phyloP scores from a whole-genome alignment of 2,113 vertebrate species.

The Ornithorhynchus anatinus region DNA sequence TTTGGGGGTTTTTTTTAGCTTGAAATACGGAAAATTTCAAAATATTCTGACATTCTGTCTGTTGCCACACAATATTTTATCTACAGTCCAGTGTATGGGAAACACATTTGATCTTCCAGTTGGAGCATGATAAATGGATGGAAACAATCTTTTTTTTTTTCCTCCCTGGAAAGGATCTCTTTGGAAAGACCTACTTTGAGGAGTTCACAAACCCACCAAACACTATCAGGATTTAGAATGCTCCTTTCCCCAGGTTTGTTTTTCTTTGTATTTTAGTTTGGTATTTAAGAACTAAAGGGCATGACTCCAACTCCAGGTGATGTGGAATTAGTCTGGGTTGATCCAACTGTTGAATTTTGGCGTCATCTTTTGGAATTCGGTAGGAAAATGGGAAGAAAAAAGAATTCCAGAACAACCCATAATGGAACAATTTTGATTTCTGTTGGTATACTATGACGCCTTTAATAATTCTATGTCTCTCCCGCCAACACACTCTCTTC shows the following conservation, averaged over 20 bases:
- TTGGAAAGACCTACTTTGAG: not conserved
- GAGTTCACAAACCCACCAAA: slow-evolving; percentile 63
- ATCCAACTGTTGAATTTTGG: slow-evolving; percentile 34
- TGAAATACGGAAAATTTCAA: not conserved
- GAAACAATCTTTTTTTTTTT: slow-evolving; percentile 25
- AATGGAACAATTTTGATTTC: slow-evolving; percentile 52
- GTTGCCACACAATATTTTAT: slow-evolving; percentile 19
- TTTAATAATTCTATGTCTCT: slow-evolving; percentile 16
- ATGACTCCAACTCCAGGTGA: not conserved
- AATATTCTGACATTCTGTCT: slow-evolving; percentile 33
- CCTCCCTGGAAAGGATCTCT: slow-evolving; percentile 32
- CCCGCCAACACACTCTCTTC: too few species aligned
- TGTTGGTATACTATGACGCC: slow-evolving; percentile 23
- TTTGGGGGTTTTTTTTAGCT: not conserved
- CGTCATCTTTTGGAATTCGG: not conserved
- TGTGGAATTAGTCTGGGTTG: slow-evolving; percentile 47
- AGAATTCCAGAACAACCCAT: slow-evolving; percentile 41
- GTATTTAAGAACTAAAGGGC: slow-evolving; percentile 19
- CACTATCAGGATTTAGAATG: slow-evolving; percentile 51
- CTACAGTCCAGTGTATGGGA: not conserved
- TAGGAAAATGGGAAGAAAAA: slow-evolving; percentile 2
- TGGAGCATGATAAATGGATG: slow-evolving; percentile 19
- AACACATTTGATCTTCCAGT: not conserved
- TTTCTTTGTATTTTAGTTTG: slow-evolving; percentile 59
- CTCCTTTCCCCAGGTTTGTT: slow-evolving; percentile 53